Conservation (phyloP, 2,888 invertebrate species). For the Drosophila paramelanica region DNA sequence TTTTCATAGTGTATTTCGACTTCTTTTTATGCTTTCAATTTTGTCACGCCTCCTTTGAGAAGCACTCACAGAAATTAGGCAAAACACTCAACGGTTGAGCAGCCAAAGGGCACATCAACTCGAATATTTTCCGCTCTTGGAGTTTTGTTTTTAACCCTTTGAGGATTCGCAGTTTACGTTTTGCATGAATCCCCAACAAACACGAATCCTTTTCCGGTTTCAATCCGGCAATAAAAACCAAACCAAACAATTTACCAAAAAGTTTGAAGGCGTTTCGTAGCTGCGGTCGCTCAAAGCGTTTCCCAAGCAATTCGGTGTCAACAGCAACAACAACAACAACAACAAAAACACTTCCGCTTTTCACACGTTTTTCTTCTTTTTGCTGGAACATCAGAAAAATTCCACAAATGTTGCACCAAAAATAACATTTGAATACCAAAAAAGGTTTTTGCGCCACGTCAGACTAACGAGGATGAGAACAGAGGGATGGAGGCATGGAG, state of each 20-base stretch:
- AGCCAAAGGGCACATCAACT: conserved; percentile 54
- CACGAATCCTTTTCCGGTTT: conserved; percentile 55
- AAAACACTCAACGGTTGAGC: conserved; percentile 43
- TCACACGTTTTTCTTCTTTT: conserved; percentile 57
- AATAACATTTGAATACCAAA: conserved; percentile 76
- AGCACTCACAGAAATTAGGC: conserved; percentile 24
- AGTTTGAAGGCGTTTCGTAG: conserved; percentile 54
- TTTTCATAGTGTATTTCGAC: neutral
- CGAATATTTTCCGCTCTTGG: conserved; percentile 43
- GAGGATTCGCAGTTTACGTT: conserved; percentile 28
- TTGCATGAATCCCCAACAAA: conserved; percentile 24
- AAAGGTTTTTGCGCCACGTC: conserved; percentile 65
- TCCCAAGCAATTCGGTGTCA: conserved; percentile 43
- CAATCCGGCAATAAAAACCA: conserved; percentile 46
- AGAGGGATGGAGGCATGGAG: conserved; percentile 16
- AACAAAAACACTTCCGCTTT: conserved; percentile 65
- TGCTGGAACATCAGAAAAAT: conserved; percentile 33
- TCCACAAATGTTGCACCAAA: conserved; percentile 71
- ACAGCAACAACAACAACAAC: conserved; percentile 51
- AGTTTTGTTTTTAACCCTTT: conserved; percentile 41
- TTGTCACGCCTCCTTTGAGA: conserved; percentile 9
- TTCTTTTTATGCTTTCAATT: neutral
- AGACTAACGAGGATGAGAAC: conserved; percentile 49
- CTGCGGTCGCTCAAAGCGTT: conserved; percentile 59
- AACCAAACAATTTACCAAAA: conserved; percentile 50